Evolutionary conservation across 2,797 vertebrate species (phyloP), one percentile per base, ranked within the genome.

Genomic region (Halcyon chelicuti): DNA sequence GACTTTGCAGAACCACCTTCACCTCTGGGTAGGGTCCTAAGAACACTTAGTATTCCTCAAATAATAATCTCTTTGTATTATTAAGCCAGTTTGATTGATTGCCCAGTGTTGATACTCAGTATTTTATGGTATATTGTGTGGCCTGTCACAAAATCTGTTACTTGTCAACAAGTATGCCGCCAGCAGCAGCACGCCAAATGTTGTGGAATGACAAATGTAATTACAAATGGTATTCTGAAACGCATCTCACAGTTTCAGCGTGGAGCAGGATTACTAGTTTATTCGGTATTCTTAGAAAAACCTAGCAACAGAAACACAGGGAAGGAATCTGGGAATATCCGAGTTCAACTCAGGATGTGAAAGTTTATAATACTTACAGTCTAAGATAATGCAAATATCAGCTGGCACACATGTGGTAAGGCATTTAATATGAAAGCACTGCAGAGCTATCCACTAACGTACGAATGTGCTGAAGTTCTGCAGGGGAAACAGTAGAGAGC

Each of bases 111-210:
- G 91, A 95, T 96, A 87, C 86, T 67, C 71, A 40, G 89, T 89
- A 92, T 96, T 97, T 96, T 94, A 96, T 80, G 94, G 86, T 94
- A 96, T 96, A 96, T 95, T 96, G 92, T 92, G 92, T 91, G 92
- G 94, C 84, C 84, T 94, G 91, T 96, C 94, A 92, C 81, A 97
- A 93, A 96, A 95, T 96, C 92, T 96, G 93, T 94, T 95, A 94
- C 91, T 96, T 96, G 95, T 96, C 95, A 96, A 83, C 95, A 96
- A 96, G 88, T 93, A 87, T 94, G 94, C 95, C 91, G 90, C 92
- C 95, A 97, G 78, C 84, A 94, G 84, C 88, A 95, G 93, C 65
- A 71, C 19, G 92, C 88, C 94, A 96, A 95, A 85, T 86, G 92
- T 60, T 96, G 92, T 89, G 93, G 94, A 96, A 96, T 92, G 91